Base-by-base conservation (phyloP, 2,888 invertebrate species). In the Homarus gammarus region DNA sequence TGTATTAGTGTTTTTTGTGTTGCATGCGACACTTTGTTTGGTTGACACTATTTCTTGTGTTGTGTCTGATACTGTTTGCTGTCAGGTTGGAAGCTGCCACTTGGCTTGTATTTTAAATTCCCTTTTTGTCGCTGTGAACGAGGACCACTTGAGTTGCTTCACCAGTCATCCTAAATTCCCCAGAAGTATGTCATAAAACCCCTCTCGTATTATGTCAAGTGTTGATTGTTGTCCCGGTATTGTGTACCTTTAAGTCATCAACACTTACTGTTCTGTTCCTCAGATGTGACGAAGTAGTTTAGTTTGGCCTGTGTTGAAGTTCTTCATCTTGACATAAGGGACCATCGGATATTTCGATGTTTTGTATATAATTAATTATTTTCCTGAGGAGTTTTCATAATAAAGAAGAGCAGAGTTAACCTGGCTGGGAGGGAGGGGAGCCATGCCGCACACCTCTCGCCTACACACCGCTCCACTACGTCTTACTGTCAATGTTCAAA, bases 291-390 rank as follows among this genome's bases (percentile, higher is more conserved):
- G 2, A 56, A 56, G 12, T 27, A 22, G 56, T 64, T 64, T 64
- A 12, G 27, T 64, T 64, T 64, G 18, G 8, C 27, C 10, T 64
- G 3, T 56, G 56, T 22, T 31, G 51, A 84, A 84, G 51, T 22
- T 56, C 72, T 40, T 77, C 73, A 27, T 78, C 44, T 78, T 68
- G 49, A 22, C 70, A 49, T 36, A 78, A 70, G 86, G 86, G 86
- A 86, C 86, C 86, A 86, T 86, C 86, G 86, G 79, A 86, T 68
- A 79, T 72, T 86, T 78, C 86, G 86, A 86, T 86, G 86, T 86
- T 75, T 77, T 84, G 72, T 84, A 86, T 36, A 77, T 61, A 78
- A 12, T 68, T 78, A 72, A 40, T 33, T 31, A 83, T n/a, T 36
- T n/a, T 56, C 33, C 51, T 44, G 73, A 33, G 73, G 22, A 27